Base-by-base conservation (phyloP, 2,113 vertebrate species). In the Takifugu flavidus region DNA sequence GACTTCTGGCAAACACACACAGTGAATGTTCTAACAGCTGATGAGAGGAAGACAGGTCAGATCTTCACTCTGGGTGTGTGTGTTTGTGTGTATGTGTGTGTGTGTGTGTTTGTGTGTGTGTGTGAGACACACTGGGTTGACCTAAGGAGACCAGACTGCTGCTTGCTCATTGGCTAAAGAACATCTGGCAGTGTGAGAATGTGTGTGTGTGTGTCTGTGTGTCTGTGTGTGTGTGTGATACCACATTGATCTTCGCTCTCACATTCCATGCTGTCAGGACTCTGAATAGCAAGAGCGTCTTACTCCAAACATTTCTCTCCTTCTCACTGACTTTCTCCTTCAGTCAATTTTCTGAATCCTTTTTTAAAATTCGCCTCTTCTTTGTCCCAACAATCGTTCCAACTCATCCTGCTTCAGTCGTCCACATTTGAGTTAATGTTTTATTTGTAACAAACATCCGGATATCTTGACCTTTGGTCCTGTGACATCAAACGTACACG, bases 191-290 rank as follows among this genome's bases (percentile, higher is more conserved):
- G 69, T 51, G 15, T 58, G 44, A 13, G 2, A 50, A 27, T 54
- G 68, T 71, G 4, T 31, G 55, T 62, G 68, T 72, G 66, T 65
- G 66, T 78, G 59, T 73, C 51, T 67, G 70, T 66, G 65, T 61
- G 61, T 51, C 75, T 56, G 76, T 65, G 59, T 47, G 62, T 43
- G 64, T 55, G 66, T 45, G 57, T 60, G 85, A 82, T 69, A 83
- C 82, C 82, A 77, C 86, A 85, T 83, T 83, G 87, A 86, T 87
- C 82, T 84, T 73, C 66, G 65, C 70, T 72, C 75, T 74, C 74
- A 82, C 86, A 87, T 84, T 84, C 83, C 89, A 77, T 77, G 67
- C 77, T 88, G 76, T 88, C 86, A 89, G 74, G 82, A 62, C 75
- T 59, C 59, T 77, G 79, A 84, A 82, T 80, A 84, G 81, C 57